A percentile compares a stretch with the other conserved stretches of the same genome.
Conservation (phyloP, 30 jellyfish, hydroid and myxozoan genomes). For the Phacellophora camtschatica region DNA sequence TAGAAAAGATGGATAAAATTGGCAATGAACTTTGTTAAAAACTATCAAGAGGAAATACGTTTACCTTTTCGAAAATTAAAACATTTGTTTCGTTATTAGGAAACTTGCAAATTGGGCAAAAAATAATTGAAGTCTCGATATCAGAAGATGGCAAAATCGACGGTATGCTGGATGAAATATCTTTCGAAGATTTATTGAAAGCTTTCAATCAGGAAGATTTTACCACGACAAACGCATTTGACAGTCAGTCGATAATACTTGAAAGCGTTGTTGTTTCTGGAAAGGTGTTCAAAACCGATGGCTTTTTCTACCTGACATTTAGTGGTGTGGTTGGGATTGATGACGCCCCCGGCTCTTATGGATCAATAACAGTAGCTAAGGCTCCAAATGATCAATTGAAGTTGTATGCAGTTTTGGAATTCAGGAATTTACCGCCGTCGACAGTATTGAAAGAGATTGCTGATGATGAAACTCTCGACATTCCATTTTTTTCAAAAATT, state of each 20-base stretch:
- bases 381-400: constrained; percentile 40
- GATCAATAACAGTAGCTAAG: constrained; percentile 67
- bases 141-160: constrained; percentile 41
- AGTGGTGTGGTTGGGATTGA: constrained; percentile 54
- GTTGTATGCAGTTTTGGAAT: constrained; percentile 65
- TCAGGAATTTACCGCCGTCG: constrained; percentile 74
- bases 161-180: constrained; percentile 10
- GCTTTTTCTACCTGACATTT: constrained; percentile 49
- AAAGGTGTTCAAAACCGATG: constrained; percentile 39
- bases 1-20: too few species aligned
- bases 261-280: constrained; percentile 66
- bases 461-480: constrained; percentile 65
- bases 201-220: constrained; percentile 45
- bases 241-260: constrained; percentile 52
- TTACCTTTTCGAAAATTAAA: too few species aligned
- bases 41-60: too few species aligned
- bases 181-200: constrained; percentile 60
- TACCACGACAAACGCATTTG: constrained; percentile 56
- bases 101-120: neutral
- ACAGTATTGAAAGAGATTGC: constrained; percentile 55
- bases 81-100: constrained; percentile 1
- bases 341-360: constrained; percentile 38
- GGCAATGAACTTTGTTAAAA: too few species aligned
- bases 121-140: neutral
- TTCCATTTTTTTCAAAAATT: constrained; percentile 84